Percentiles rank a stretch among this genome's conserved stretches.
These are phyloP conservation scores for Bombus superbus DNA, from an alignment of 1,140 invertebrate species.

Conservation along the genomic window DNA sequence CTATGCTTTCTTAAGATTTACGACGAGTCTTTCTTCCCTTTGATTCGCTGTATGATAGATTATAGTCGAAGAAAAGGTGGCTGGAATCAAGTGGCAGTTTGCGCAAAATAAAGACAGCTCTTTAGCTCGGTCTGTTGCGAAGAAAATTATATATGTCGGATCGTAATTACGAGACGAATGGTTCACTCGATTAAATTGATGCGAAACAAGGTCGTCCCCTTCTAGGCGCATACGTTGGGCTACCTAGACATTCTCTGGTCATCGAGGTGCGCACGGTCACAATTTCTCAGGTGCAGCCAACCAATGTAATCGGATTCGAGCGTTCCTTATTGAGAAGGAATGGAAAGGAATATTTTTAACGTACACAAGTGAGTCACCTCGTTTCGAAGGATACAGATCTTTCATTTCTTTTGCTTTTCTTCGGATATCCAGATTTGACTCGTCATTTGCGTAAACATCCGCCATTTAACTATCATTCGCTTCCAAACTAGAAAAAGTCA, in stretches of 20 bases:
- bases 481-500: too few species aligned
- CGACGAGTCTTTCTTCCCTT: neutral
- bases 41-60: neutral
- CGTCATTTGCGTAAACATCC: neutral
- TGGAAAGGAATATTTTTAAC: neutral
- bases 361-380: neutral
- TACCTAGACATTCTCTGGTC: neutral
- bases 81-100: neutral
- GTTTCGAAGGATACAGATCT: neutral
- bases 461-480: too few species aligned
- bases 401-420: too few species aligned
- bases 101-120: neutral
- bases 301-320: neutral
- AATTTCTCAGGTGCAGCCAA: neutral
- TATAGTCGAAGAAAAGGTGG: neutral
- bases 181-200: slow-evolving; percentile 33
- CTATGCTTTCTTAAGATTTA: neutral
- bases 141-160: slow-evolving; percentile 7
- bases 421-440: neutral
- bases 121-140: neutral
- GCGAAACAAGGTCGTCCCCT: slow-evolving; percentile 59
- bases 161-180: slow-evolving; percentile 33
- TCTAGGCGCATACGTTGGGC: slow-evolving; percentile 12
- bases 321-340: neutral
- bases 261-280: neutral